phyloP scores from a whole-genome alignment of 2,888 invertebrate species.

The Notodonta ziczac region DNA sequence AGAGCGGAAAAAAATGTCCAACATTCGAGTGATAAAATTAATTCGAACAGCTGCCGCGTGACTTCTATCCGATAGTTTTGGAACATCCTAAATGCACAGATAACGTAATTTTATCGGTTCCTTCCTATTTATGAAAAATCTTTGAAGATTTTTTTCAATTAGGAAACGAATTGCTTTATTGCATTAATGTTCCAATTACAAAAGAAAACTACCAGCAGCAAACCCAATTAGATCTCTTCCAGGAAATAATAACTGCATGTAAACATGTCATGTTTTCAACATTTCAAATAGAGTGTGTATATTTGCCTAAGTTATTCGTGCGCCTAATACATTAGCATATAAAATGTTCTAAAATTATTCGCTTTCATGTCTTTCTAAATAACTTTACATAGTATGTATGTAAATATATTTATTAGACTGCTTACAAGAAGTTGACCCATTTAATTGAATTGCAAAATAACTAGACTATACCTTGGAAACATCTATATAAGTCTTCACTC shows the following conservation, averaged over 20 bases:
- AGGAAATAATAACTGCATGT: conserved; percentile 14
- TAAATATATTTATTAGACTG: background rate
- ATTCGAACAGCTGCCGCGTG: conserved; percentile 67
- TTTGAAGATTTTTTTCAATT: background rate
- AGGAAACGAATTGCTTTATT: background rate
- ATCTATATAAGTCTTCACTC: background rate
- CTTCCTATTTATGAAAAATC: background rate
- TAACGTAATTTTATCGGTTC: background rate
- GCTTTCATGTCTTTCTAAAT: background rate
- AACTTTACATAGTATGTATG: background rate
- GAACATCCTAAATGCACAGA: conserved; percentile 30
- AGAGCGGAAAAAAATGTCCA: conserved; percentile 49
- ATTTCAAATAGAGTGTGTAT: conserved; percentile 13
- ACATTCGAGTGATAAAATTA: conserved; percentile 62
- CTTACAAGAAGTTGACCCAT: background rate
- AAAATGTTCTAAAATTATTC: conserved; percentile 4
- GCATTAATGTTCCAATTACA: background rate
- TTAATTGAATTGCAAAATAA: conserved; percentile 6
- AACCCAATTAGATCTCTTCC: conserved; percentile 5
- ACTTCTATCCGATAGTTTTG: conserved; percentile 35
- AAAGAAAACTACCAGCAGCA: background rate
- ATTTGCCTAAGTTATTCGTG: conserved; percentile 16
- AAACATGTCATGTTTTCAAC: conserved; percentile 23
- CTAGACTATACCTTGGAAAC: background rate
- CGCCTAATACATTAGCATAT: conserved; percentile 4